A percentile compares a stretch with the other conserved stretches of the same genome.
Conservation (phyloP, 1,140 invertebrate species). For the Drosophila santomea region DNA sequence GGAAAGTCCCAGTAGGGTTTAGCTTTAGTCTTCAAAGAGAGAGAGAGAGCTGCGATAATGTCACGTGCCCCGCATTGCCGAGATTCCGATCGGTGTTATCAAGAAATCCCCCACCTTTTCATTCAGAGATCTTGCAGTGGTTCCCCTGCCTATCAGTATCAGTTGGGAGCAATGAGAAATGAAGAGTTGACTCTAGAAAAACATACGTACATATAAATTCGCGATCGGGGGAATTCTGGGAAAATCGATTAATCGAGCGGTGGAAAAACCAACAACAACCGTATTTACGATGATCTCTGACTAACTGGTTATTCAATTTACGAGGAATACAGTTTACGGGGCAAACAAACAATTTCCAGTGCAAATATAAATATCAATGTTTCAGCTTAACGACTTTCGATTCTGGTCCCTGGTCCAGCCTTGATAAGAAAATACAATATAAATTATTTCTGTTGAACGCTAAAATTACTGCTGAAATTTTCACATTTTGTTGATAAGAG, state of each 20-base stretch:
- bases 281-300: neutral
- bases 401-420: conserved; percentile 37
- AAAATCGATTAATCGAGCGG: conserved; percentile 6
- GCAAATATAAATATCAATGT: conserved; percentile 12
- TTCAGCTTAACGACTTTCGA: conserved; percentile 25
- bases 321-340: conserved; percentile 4
- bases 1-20: conserved; percentile 15
- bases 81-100: conserved; percentile 45
- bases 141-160: conserved; percentile 37
- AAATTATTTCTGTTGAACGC: conserved; percentile 22
- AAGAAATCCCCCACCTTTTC: conserved; percentile 22
- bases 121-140: conserved; percentile 48
- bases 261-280: conserved; percentile 11
- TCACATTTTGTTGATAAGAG: conserved; percentile 42
- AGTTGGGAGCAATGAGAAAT: conserved; percentile 22
- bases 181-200: conserved; percentile 36
- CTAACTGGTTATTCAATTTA: conserved; percentile 9
- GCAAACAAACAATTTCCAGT: conserved; percentile 9
- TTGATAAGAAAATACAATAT: conserved; percentile 45
- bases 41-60: conserved; percentile 24
- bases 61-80: conserved; percentile 39
- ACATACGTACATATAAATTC: neutral
- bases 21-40: conserved; percentile 6
- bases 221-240: conserved; percentile 35
- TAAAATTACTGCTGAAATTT: conserved; percentile 39